Conservation (phyloP, 2,797 vertebrate genomes). For the Astyanax mexicanus region DNA sequence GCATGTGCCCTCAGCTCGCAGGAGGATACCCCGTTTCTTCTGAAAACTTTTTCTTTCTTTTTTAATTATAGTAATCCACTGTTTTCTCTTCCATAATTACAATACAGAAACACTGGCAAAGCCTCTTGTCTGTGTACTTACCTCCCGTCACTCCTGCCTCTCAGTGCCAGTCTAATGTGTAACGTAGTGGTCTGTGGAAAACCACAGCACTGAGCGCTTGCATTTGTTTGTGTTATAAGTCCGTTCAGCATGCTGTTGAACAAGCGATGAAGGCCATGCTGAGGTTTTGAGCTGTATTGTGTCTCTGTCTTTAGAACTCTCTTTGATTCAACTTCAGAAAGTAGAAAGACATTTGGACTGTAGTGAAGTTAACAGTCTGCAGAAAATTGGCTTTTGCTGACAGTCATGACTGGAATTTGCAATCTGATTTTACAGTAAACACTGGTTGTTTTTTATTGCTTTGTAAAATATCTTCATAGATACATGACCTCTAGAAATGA, state of each 20-base stretch:
- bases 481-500: too few relatives aligned
- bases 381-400: neutral
- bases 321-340: neutral
- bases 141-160: constrained; percentile 67
- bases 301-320: neutral
- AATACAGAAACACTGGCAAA: constrained; percentile 74
- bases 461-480: too few relatives aligned
- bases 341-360: constrained; percentile 3
- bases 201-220: constrained; percentile 67
- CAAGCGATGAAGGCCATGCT: constrained; percentile 61
- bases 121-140: constrained; percentile 68
- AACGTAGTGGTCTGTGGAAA: constrained; percentile 70
- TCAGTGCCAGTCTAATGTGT: constrained; percentile 68
- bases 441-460: too few relatives aligned
- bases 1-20: constrained; percentile 56
- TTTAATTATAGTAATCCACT: constrained; percentile 67
- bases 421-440: too few relatives aligned
- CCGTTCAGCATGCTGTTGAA: constrained; percentile 56
- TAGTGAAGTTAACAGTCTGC: neutral
- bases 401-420: neutral
- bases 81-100: constrained; percentile 72
- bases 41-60: constrained; percentile 66
- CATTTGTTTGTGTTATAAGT: constrained; percentile 65
- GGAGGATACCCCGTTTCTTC: constrained; percentile 66
- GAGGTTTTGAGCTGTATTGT: neutral